Percentiles rank a stretch among this genome's conserved stretches.
phyloP scores from a whole-genome alignment of 2,113 vertebrate species.

The Perca schrenkii region DNA sequence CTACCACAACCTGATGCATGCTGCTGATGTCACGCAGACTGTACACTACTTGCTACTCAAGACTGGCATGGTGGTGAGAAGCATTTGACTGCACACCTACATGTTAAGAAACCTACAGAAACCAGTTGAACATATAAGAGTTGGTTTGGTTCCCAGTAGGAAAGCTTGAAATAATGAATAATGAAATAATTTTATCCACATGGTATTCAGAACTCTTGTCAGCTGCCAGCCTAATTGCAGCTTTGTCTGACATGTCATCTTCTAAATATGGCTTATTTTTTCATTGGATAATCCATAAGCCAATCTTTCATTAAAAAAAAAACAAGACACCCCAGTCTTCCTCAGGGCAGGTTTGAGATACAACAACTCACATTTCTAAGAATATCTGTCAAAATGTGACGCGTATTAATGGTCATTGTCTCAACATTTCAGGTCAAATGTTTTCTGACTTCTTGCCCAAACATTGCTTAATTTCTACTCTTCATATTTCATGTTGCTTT shows the following conservation, averaged over 20 bases:
- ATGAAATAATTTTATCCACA: conserved; percentile 41
- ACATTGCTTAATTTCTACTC: not conserved
- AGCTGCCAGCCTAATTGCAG: conserved; percentile 60
- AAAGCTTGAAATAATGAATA: not conserved
- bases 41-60: conserved; percentile 97
- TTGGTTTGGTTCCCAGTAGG: conserved; percentile 7
- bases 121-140: not conserved
- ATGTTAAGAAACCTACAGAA: conserved; percentile 10
- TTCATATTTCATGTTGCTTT: conserved; percentile 33
- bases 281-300: conserved; percentile 27
- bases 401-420: not conserved
- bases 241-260: conserved; percentile 48
- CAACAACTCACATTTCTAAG: conserved; percentile 5
- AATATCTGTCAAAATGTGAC: conserved; percentile 14
- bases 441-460: not conserved
- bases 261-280: conserved; percentile 43
- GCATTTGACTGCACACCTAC: not conserved
- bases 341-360: conserved; percentile 21
- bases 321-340: conserved; percentile 19
- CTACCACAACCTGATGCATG: conserved; percentile 97
- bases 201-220: conserved; percentile 55
- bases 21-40: conserved; percentile 97
- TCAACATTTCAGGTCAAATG: conserved; percentile 13
- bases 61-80: conserved; percentile 94
- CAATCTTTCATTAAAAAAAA: conserved; percentile 14